Conservation (phyloP, 2,888 invertebrate genomes). For the Julus scanicus region DNA sequence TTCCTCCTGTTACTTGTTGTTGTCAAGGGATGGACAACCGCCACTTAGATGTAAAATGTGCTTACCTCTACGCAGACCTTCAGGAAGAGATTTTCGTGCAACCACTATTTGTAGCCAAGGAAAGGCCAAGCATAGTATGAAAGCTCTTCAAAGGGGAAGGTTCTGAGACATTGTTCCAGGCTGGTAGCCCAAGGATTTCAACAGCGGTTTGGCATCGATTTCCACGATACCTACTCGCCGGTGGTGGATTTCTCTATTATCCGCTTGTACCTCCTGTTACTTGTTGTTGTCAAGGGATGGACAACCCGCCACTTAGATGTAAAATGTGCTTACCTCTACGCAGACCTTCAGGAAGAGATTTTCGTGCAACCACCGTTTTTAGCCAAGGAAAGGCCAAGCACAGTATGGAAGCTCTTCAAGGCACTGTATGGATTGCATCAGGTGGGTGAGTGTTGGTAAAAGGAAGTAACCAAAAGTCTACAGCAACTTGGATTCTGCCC, state of each 20-base stretch:
- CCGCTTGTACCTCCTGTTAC: neutral
- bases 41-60: neutral
- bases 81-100: neutral
- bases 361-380: neutral
- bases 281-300: neutral
- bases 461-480: neutral
- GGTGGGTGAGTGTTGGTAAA: neutral
- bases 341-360: neutral
- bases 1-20: neutral
- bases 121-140: neutral
- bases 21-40: neutral
- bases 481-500: neutral
- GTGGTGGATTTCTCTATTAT: neutral
- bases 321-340: neutral
- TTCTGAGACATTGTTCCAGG: neutral
- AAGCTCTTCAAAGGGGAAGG: neutral
- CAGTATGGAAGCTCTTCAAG: neutral
- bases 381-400: neutral
- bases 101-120: neutral
- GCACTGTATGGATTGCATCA: neutral
- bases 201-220: neutral
- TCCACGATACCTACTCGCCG: neutral
- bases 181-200: neutral
- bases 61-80: neutral
- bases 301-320: neutral